Evolutionary conservation across 2,888 invertebrate species (phyloP).

Genomic region (Tetheella fluctuosa): DNA sequence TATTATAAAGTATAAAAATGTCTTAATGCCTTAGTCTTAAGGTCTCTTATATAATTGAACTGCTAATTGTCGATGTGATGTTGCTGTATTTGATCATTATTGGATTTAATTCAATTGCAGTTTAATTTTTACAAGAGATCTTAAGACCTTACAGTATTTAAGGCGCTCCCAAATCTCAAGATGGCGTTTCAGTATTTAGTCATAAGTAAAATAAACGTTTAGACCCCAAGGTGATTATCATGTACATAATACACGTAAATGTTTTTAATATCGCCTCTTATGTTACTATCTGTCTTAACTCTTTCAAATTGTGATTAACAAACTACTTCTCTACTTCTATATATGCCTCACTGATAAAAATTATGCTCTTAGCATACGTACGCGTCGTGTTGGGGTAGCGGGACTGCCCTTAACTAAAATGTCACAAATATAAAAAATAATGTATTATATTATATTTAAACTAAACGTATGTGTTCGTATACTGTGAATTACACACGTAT

Average conservation of each 20-base stretch:
- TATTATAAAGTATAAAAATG: too few relatives aligned
- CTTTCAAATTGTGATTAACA: slow-evolving; percentile 1
- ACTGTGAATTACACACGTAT: too few relatives aligned
- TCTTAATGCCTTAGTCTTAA: background rate
- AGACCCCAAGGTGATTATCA: background rate
- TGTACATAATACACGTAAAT: background rate
- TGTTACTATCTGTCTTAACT: background rate
- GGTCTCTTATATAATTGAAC: too few relatives aligned
- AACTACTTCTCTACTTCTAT: slow-evolving; percentile 11
- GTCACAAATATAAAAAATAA: background rate
- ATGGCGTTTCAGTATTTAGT: too few relatives aligned
- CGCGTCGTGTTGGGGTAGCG: background rate
- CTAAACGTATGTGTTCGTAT: too few relatives aligned
- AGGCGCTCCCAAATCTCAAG: too few relatives aligned
- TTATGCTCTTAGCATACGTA: background rate
- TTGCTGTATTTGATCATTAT: too few relatives aligned
- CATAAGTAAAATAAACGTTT: background rate
- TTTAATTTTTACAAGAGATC: too few relatives aligned
- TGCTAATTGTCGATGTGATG: too few relatives aligned
- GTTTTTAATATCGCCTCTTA: slow-evolving; percentile 4
- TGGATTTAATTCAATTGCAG: too few relatives aligned
- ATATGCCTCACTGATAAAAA: background rate
- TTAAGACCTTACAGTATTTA: too few relatives aligned
- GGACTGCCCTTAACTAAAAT: background rate
- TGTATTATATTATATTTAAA: too few relatives aligned